Evolutionary conservation across 1,140 invertebrate species (phyloP).

Genomic region (Neuroterus valhalla): DNA sequence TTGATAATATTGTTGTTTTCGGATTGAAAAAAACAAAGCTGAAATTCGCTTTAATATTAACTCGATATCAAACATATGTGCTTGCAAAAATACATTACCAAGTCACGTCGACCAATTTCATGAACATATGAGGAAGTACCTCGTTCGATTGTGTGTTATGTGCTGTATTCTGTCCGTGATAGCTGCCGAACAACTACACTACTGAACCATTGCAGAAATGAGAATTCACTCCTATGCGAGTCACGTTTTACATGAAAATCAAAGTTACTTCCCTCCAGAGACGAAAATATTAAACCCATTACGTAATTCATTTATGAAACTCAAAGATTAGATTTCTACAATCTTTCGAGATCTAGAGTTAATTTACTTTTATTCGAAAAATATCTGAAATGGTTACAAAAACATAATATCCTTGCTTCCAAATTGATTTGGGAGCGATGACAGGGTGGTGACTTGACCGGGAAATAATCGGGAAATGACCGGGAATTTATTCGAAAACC

Average conservation of each 20-base stretch:
- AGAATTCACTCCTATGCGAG: neutral
- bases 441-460: no score
- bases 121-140: neutral
- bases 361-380: no score
- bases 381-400: no score
- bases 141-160: constrained; percentile 10
- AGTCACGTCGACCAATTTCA: neutral
- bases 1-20: neutral
- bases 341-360: no score
- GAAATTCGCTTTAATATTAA: neutral
- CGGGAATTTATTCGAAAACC: no score
- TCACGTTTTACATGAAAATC: constrained; percentile 22
- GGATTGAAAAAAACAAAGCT: neutral
- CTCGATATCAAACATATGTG: neutral
- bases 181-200: neutral
- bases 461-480: no score
- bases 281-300: neutral
- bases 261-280: constrained; percentile 9
- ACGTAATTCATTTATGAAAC: constrained; percentile 11
- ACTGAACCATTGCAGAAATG: constrained; percentile 12
- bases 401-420: no score
- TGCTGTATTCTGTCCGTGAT: constrained; percentile 5
- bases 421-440: no score
- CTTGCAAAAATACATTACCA: neutral
- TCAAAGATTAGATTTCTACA: neutral